phyloP scores from a whole-genome alignment of 1,140 invertebrate species.

The Phymastichus coffea region DNA sequence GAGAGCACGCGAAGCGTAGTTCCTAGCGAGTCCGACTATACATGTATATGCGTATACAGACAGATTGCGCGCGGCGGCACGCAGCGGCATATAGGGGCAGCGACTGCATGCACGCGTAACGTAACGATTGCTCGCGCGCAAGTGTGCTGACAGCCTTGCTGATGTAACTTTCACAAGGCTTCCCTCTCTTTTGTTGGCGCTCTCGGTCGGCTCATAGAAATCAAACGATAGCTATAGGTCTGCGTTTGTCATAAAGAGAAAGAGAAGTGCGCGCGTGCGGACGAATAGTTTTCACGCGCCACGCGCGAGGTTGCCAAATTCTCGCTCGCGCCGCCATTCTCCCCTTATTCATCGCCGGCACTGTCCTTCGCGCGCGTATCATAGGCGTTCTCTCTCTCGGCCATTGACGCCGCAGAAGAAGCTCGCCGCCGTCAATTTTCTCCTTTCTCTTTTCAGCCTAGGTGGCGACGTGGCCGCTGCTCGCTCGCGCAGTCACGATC shows the following conservation, averaged over 20 bases:
- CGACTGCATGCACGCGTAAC: constrained; percentile 33
- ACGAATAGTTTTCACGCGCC: constrained; percentile 18
- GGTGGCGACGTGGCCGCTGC: background rate
- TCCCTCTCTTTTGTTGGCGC: constrained; percentile 27
- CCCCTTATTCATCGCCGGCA: background rate
- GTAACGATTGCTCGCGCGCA: constrained; percentile 34
- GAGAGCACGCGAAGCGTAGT: constrained; percentile 14
- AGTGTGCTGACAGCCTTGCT: constrained; percentile 36
- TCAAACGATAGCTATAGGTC: too few species aligned
- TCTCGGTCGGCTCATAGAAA: too few species aligned
- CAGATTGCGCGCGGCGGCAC: background rate
- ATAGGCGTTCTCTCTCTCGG: too few species aligned
- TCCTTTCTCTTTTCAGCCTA: constrained; percentile 12
- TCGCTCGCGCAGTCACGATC: background rate
- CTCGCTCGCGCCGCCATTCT: constrained; percentile 16
- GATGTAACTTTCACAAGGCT: constrained; percentile 49
- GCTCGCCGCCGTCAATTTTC: background rate
- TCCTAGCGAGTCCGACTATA: background rate
- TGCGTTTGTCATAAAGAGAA: too few species aligned
- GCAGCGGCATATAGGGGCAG: background rate
- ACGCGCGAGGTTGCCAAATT: too few species aligned
- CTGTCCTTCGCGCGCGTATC: background rate
- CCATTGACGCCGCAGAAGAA: too few species aligned
- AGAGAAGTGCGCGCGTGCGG: background rate
- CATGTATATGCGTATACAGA: constrained; percentile 25